Percentiles rank a stretch among this genome's conserved stretches.
phyloP scores from a whole-genome alignment of 2,888 invertebrate genomes.

The Acronicta alni region DNA sequence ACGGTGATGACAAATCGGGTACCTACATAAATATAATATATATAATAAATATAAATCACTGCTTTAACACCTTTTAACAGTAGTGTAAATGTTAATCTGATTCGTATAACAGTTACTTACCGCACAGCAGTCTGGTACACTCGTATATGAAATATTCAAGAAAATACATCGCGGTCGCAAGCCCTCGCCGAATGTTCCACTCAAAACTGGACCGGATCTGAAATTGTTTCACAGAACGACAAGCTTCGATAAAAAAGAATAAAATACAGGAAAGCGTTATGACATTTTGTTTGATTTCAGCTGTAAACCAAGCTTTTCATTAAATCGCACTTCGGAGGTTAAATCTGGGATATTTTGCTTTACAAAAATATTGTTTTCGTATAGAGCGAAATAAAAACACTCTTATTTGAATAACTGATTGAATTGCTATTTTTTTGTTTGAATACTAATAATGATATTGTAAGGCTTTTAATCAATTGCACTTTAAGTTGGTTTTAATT shows the following conservation, averaged over 20 bases:
- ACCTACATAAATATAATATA: too few relatives aligned
- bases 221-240: slow-evolving; percentile 69
- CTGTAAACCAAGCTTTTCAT: slow-evolving; percentile 16
- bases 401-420: background rate
- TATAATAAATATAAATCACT: too few relatives aligned
- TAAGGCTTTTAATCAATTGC: too few relatives aligned
- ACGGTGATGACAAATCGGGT: too few relatives aligned
- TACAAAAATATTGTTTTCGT: slow-evolving; percentile 5
- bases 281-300: slow-evolving; percentile 11
- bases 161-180: slow-evolving; percentile 70
- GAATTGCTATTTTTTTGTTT: too few relatives aligned
- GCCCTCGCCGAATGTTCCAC: slow-evolving; percentile 62
- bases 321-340: slow-evolving; percentile 18
- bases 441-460: too few relatives aligned
- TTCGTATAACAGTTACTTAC: slow-evolving; percentile 60
- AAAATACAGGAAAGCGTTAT: slow-evolving; percentile 19
- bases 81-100: background rate
- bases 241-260: slow-evolving; percentile 29
- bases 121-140: slow-evolving; percentile 61
- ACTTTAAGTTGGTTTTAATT: too few relatives aligned
- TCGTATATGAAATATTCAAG: slow-evolving; percentile 80
- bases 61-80: too few relatives aligned
- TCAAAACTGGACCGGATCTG: slow-evolving; percentile 67
- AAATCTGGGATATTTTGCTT: slow-evolving; percentile 18
- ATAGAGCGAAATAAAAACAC: background rate